Conservation (phyloP, 64 coral and sea anemone genomes). For the Stylophora pistillata region DNA sequence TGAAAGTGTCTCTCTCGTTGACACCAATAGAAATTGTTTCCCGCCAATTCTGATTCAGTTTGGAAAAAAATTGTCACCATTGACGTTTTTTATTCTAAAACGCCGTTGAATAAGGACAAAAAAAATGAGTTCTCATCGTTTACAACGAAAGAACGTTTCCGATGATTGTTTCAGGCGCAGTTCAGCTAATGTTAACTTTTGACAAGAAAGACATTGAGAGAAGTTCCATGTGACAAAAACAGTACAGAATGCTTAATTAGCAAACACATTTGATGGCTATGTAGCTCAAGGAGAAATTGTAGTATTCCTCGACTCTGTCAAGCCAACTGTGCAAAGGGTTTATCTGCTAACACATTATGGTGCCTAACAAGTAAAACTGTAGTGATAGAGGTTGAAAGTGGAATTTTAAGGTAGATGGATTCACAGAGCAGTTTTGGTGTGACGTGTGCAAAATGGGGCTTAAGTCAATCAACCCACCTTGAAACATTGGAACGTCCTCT, state of each 20-base stretch:
- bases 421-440: not conserved
- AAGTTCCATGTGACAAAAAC: not conserved
- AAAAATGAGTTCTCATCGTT: not conserved
- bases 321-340: not conserved
- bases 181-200: not conserved
- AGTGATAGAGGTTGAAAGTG: not conserved
- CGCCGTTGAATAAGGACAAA: not conserved
- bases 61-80: not conserved
- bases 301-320: not conserved
- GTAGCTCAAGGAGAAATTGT: not conserved
- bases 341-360: not conserved
- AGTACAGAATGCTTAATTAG: not conserved
- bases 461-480: constrained; percentile 54
- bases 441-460: constrained; percentile 7
- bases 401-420: not conserved
- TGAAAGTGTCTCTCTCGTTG: not conserved
- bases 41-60: not conserved
- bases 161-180: not conserved
- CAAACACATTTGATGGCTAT: not conserved
- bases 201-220: not conserved
- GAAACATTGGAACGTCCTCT: constrained; percentile 71
- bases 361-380: too few species aligned
- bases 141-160: not conserved
- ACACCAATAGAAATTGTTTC: not conserved
- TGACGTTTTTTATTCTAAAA: not conserved